phyloP scores from a whole-genome alignment of 2,888 invertebrate species.

The Apodemia duryi region DNA sequence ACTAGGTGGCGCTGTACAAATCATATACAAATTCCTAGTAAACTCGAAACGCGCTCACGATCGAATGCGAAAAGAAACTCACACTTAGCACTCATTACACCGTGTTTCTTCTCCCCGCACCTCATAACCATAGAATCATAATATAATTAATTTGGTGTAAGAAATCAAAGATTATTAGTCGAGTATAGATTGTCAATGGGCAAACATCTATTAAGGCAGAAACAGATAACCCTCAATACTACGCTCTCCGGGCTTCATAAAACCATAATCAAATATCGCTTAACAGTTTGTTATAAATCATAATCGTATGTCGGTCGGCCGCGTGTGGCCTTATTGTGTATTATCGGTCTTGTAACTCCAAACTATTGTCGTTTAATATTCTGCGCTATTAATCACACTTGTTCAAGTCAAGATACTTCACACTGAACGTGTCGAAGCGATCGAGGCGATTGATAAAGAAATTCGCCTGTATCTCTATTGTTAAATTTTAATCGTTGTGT shows the following conservation, averaged over 20 bases:
- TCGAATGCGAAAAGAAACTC: too few species aligned
- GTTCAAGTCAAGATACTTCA: conserved; percentile 25
- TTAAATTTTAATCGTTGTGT: conserved; percentile 1
- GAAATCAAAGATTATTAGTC: too few species aligned
- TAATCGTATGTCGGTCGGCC: background rate
- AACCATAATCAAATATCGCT: too few species aligned
- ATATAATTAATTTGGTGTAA: too few species aligned
- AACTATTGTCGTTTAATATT: conserved; percentile 13
- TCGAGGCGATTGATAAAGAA: conserved; percentile 22
- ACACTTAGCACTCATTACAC: too few species aligned
- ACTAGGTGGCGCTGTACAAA: too few species aligned
- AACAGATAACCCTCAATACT: background rate
- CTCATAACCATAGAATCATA: too few species aligned
- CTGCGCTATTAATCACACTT: conserved; percentile 26
- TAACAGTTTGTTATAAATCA: background rate
- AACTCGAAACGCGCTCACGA: too few species aligned
- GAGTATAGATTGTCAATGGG: too few species aligned
- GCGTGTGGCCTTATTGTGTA: background rate
- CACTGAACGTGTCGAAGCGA: conserved; percentile 27
- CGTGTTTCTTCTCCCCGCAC: too few species aligned
- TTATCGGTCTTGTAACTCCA: background rate
- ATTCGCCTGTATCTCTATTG: background rate
- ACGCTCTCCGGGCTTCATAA: too few species aligned
- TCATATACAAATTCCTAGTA: too few species aligned
- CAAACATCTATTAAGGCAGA: background rate